These are phyloP conservation scores for Sandelia bainsii DNA, from an alignment of 2,797 vertebrate genomes.

Conservation along the genomic window DNA sequence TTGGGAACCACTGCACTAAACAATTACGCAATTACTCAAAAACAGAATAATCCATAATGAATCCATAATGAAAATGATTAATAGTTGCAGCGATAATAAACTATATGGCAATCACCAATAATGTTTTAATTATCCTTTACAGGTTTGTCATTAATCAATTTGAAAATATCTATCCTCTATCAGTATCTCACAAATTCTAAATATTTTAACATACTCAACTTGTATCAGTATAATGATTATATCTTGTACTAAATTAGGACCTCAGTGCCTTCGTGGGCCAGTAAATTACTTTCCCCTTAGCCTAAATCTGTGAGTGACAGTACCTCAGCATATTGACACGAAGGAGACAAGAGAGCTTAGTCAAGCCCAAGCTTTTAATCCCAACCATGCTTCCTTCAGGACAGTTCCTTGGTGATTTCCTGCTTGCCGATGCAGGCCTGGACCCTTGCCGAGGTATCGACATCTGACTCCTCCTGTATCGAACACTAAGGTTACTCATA, in stretches of 20 bases:
- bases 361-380: slow-evolving; percentile 78
- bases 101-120: neutral
- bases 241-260: neutral
- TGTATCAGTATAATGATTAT: neutral
- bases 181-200: neutral
- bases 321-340: slow-evolving; percentile 69
- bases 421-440: slow-evolving; percentile 76
- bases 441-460: slow-evolving; percentile 72
- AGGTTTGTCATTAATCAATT: neutral
- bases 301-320: slow-evolving; percentile 66
- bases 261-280: slow-evolving; percentile 26
- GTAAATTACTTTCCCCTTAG: slow-evolving; percentile 75
- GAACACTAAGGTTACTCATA: slow-evolving; percentile 73
- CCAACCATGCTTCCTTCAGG: slow-evolving; percentile 72
- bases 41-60: neutral
- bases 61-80: neutral
- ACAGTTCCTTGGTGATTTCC: slow-evolving; percentile 68
- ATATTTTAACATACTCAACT: neutral
- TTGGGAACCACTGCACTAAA: too few species aligned
- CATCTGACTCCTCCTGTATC: slow-evolving; percentile 59
- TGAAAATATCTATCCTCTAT: neutral
- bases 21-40: neutral
- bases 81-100: neutral
- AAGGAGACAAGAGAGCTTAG: slow-evolving; percentile 68
- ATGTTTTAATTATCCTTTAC: neutral